Base-by-base conservation (phyloP, 2,113 vertebrate species). In the Plecotus auritus region DNA sequence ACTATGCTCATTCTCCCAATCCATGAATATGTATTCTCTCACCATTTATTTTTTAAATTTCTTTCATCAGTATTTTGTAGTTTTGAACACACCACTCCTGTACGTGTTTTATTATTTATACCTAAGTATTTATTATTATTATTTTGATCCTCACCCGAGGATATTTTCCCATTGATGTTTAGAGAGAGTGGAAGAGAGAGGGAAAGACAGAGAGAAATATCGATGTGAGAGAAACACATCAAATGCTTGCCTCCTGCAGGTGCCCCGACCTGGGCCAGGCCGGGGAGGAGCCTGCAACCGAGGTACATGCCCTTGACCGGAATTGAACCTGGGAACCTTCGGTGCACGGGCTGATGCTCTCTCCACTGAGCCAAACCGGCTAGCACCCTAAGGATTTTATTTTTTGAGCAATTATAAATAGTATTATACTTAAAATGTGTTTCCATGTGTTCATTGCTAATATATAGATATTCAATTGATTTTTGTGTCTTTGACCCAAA, bases 11-110 rank as follows among this genome's bases (percentile, higher is more conserved):
- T 32, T 35, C 45, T 49, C 72, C 76, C 32, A 49, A 23, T 54
- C 61, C 51, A 11, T 49, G 37, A 77, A 40, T 28, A 35, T 2
- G 1, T 42, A 37, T 80, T 37, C 5, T 76, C 35, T 69, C 70
- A 84, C 51, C 51, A 64, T 56, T 84, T 96, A 91, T 80, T 66
- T 91, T 94, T 88, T 73, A 40, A 67, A n/a, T n/a, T 66, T n/a
- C 51, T 45, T 85, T 84, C 1, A 72, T 56, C 18, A 35, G 4
- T 49, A 26, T 81, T 76, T 94, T 69, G 7, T n/a, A 45, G 72
- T 74, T 91, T 88, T 69, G 22, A 64, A 37, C 8, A 28, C 49
- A 28, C 1, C 74, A 74, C 2, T 47, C 16, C 42, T 66, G 2
- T 28, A 40, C 5, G 9, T 56, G 5, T 42, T 87, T 80, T 67